phyloP scores from a whole-genome alignment of 1,140 invertebrate genomes.

The Papilio polyxenes region DNA sequence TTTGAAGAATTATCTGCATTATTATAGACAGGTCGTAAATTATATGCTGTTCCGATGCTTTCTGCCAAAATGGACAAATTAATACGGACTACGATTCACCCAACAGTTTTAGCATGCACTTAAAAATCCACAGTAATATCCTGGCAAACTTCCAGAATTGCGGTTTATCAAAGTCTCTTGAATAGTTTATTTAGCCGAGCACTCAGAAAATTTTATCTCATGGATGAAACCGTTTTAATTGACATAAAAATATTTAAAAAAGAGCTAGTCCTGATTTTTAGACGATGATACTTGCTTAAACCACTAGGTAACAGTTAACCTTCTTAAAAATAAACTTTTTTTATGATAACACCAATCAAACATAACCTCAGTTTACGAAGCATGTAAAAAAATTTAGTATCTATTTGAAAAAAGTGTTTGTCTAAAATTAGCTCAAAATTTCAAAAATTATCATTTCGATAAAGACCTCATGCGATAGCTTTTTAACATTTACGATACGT shows the following conservation, averaged over 20 bases:
- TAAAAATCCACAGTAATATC: constrained; percentile 32
- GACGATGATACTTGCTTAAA: not conserved
- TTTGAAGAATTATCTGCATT: not conserved
- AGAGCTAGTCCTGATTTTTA: not conserved
- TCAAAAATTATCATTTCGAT: too few species aligned
- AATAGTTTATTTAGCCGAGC: constrained; percentile 33
- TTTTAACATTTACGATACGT: too few species aligned
- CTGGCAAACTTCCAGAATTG: constrained; percentile 37
- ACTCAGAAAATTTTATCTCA: constrained; percentile 13
- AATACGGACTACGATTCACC: constrained; percentile 28
- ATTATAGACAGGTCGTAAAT: not conserved
- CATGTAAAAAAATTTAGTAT: too few species aligned
- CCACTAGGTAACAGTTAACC: not conserved
- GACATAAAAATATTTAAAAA: constrained; percentile 4
- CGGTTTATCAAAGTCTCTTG: constrained; percentile 35
- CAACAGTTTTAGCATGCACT: constrained; percentile 32
- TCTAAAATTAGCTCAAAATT: too few species aligned
- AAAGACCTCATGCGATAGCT: too few species aligned
- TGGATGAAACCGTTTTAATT: constrained; percentile 19
- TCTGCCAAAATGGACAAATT: constrained; percentile 34
- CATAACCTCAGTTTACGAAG: too few species aligned
- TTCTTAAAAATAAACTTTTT: not conserved
- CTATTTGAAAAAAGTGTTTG: too few species aligned
- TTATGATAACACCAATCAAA: not conserved
- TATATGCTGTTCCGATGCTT: constrained; percentile 17